These are phyloP conservation scores for Chelmon rostratus DNA, from an alignment of 2,797 vertebrate species.

Conservation along the genomic window DNA sequence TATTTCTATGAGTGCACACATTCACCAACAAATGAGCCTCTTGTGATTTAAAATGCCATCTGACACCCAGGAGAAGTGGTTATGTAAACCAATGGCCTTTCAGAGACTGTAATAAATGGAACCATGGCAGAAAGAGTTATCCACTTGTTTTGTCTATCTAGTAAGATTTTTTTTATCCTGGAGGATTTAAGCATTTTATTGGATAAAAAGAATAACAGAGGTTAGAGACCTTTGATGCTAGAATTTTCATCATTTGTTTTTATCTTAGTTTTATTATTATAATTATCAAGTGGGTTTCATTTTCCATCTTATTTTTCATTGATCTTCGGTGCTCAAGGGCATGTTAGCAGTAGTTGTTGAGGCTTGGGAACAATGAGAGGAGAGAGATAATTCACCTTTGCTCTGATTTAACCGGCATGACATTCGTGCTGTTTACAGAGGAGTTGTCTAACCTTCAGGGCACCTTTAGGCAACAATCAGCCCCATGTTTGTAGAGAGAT, in stretches of 20 bases:
- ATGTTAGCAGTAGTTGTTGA: constrained; percentile 14
- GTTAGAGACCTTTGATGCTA: too few species aligned
- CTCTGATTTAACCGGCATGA: constrained; percentile 14
- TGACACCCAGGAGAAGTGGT: constrained; percentile 2
- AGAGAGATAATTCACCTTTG: constrained; percentile 19
- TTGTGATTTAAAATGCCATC: constrained; percentile 25
- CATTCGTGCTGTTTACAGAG: constrained; percentile 1
- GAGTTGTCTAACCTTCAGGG: constrained; percentile 24
- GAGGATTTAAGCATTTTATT: too few species aligned
- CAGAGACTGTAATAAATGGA: constrained; percentile 18
- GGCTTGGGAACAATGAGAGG: neutral
- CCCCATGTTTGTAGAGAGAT: constrained; percentile 15
- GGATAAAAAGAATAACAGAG: too few species aligned
- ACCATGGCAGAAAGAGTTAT: constrained; percentile 1
- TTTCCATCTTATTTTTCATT: too few species aligned
- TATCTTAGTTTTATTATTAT: too few species aligned
- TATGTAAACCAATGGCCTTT: constrained; percentile 20
- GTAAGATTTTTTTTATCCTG: constrained; percentile 2
- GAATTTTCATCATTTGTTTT: neutral
- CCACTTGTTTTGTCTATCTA: constrained; percentile 2
- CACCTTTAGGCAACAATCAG: constrained; percentile 42
- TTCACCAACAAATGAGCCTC: constrained; percentile 16
- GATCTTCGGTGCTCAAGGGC: neutral
- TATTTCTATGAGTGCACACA: constrained; percentile 13
- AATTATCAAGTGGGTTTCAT: too few species aligned